Base-by-base conservation (phyloP, 1,140 invertebrate genomes). In the Neocloeon triangulifer region DNA sequence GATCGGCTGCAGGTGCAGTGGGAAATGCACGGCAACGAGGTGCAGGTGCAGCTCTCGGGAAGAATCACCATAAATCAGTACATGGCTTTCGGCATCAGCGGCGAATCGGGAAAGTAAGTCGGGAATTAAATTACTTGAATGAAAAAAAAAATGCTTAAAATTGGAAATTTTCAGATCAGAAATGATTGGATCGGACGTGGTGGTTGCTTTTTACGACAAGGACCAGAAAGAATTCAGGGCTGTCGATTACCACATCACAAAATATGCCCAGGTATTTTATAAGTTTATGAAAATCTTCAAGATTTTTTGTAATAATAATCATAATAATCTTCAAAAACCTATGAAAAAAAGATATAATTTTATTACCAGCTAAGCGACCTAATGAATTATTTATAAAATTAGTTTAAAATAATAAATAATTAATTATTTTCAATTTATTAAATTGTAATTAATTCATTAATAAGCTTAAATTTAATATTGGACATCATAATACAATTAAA, bases 11-110 rank as follows among this genome's bases (percentile, higher is more conserved):
- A 84, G 56, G 69, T 86, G 1, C 66, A 73, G 32, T 84, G 80
- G 80, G 66, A 76, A 39, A 50, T 76, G 17, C 50, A 73, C 47
- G 69, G 63, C 4, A 74, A 81, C 14, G 61, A 66, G 25, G 58
- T 85, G 2, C 65, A 76, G 42, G 71, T 88, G 25, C 69, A 69
- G 8, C 49, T 88, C 8, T 68, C 76, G 1, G 79, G 69, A 0
- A 61, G 66, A 18, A 78, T 88, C 19, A 55, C 61, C 8, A 73
- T 80, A 36, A 72, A 84, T 43, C 76, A 89, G 47, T 91, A 86
- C 44, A 75, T 89, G 50, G 71, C 80, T 1, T 82, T 91, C 37
- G 84, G 84, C 0, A 52, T 85, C 2, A 82, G 77, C 3, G 81
- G 79, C 0, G 62, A 62, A 19, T 63, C 75, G 36, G 73, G 69